These are phyloP conservation scores for Myotis pilosus DNA, from an alignment of 2,797 vertebrate species.

Conservation along the genomic window DNA sequence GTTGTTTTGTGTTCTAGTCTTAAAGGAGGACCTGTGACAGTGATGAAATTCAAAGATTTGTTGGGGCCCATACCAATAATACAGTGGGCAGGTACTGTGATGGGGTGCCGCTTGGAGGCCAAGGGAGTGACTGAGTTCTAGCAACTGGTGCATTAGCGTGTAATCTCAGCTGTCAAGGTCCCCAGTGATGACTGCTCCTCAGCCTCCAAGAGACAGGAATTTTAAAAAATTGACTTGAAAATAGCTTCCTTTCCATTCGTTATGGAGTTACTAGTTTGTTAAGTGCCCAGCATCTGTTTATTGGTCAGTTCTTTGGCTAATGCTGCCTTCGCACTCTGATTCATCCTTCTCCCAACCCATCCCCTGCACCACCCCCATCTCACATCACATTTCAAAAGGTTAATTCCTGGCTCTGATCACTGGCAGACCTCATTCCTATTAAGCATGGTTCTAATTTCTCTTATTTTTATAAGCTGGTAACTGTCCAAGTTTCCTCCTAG, in stretches of 20 bases:
- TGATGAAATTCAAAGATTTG: neutral
- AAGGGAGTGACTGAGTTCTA: neutral
- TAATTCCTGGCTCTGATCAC: constrained; percentile 29
- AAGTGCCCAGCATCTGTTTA: constrained; percentile 14
- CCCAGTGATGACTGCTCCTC: neutral
- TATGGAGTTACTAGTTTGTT: neutral
- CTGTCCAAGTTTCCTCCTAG: constrained; percentile 47
- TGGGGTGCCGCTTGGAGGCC: neutral
- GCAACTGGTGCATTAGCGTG: neutral
- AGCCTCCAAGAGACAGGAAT: neutral
- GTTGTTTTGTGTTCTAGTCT: constrained; percentile 16
- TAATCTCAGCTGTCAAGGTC: neutral
- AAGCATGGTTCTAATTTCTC: constrained; percentile 67
- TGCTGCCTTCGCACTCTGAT: constrained; percentile 36
- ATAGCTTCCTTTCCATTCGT: constrained; percentile 9
- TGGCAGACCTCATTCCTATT: constrained; percentile 33
- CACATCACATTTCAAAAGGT: constrained; percentile 59
- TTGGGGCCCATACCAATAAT: neutral
- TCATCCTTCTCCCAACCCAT: neutral
- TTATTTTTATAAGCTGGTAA: constrained; percentile 68
- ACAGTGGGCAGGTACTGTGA: neutral
- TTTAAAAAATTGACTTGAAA: neutral
- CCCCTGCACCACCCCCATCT: neutral
- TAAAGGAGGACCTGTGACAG: neutral
- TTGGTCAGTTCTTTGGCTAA: constrained; percentile 16